A percentile compares a stretch with the other conserved stretches of the same genome.
Evolutionary conservation across 2,888 invertebrate species (phyloP).

Genomic region (Crematogaster levior): DNA sequence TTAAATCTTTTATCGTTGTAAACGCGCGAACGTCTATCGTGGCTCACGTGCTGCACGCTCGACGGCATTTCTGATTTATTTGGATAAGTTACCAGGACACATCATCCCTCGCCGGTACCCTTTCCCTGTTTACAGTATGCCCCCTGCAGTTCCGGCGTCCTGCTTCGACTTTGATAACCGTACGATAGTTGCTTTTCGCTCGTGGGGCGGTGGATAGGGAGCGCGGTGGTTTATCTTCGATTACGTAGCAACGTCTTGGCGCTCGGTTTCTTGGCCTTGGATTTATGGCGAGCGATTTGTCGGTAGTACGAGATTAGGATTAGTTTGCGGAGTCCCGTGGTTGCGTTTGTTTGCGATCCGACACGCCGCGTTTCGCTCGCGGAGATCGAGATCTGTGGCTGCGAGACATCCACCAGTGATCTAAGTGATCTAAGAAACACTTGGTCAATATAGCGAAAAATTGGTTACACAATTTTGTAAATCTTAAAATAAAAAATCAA

Average conservation of each 20-base stretch:
- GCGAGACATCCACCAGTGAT: conserved; percentile 61
- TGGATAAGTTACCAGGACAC: conserved; percentile 76
- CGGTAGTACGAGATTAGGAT: conserved; percentile 85
- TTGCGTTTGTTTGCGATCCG: conserved; percentile 76
- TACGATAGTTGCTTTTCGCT: conserved; percentile 77
- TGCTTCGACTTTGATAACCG: conserved; percentile 79
- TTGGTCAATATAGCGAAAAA: conserved; percentile 55
- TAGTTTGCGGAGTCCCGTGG: conserved; percentile 82
- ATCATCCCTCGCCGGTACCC: conserved; percentile 76
- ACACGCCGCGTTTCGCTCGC: conserved; percentile 64
- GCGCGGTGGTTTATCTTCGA: conserved; percentile 84
- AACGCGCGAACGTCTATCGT: conserved; percentile 43
- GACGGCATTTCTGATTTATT: conserved; percentile 81
- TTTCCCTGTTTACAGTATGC: conserved; percentile 64
- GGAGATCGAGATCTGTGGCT: conserved; percentile 70
- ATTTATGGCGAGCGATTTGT: conserved; percentile 85
- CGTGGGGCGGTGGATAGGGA: conserved; percentile 59
- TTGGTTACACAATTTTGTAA: conserved; percentile 25
- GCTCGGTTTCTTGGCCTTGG: conserved; percentile 81
- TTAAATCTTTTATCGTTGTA: conserved; percentile 51
- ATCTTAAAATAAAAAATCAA: not conserved
- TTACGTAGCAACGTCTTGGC: conserved; percentile 83
- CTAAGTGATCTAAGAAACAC: conserved; percentile 51
- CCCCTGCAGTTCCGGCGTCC: conserved; percentile 68
- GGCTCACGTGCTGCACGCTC: conserved; percentile 67